Conservation (phyloP, 2,888 invertebrate species). For the Cyrtodaria siliqua region DNA sequence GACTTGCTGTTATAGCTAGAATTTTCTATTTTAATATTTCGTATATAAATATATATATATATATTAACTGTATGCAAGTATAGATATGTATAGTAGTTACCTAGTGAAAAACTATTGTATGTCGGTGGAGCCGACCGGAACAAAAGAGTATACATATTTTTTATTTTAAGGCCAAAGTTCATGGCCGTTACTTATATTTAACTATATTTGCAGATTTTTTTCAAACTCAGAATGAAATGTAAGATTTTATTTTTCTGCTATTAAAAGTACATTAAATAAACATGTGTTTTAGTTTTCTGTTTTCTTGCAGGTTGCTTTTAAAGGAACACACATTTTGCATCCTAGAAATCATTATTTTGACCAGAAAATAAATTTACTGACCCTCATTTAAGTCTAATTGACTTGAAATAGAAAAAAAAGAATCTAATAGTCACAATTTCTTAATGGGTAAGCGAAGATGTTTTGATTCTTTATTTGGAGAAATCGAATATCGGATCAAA, state of each 20-base stretch:
- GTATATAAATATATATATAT: constrained; percentile 20
- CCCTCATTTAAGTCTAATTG: too few relatives aligned
- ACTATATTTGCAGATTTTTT: constrained; percentile 77
- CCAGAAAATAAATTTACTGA: too few relatives aligned
- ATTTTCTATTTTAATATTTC: constrained; percentile 60
- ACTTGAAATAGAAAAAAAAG: too few relatives aligned
- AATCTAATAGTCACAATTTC: too few relatives aligned
- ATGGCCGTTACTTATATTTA: constrained; percentile 67
- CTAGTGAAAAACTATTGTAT: constrained; percentile 5
- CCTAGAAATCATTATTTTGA: too few relatives aligned
- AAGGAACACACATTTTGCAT: too few relatives aligned
- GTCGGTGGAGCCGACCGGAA: constrained; percentile 48
- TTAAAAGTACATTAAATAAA: constrained; percentile 69
- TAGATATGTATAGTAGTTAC: constrained; percentile 37
- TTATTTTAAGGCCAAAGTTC: constrained; percentile 73
- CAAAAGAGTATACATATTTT: constrained; percentile 68
- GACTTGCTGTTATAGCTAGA: constrained; percentile 51
- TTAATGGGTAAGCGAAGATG: too few relatives aligned
- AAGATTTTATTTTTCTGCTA: constrained; percentile 83
- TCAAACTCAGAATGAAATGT: constrained; percentile 77
- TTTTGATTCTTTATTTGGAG: too few relatives aligned
- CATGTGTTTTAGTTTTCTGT: constrained; percentile 16
- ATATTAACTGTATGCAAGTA: constrained; percentile 51
- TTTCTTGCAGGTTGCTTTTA: not conserved
- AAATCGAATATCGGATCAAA: too few relatives aligned